Conservation (phyloP, 2,113 vertebrate species). For the Aptenodytes forsteri region DNA sequence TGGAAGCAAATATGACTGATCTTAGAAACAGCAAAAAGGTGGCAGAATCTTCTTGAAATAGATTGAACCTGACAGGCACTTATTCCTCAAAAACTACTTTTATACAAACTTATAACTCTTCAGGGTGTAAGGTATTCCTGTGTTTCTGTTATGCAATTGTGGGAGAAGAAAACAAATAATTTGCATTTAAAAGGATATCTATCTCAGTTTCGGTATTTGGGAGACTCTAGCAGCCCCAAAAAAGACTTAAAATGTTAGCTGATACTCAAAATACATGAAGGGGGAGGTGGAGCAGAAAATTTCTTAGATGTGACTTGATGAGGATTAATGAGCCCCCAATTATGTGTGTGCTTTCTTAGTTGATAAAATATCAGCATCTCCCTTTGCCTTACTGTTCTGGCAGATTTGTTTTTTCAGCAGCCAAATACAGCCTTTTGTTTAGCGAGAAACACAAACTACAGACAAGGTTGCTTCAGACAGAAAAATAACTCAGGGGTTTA, state of each 20-base stretch:
- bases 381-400: background rate
- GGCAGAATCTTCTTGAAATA: background rate
- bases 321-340: background rate
- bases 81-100: background rate
- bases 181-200: background rate
- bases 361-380: slow-evolving; percentile 5
- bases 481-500: background rate
- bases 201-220: background rate
- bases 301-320: slow-evolving; percentile 5
- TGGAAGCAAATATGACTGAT: background rate
- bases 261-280: background rate
- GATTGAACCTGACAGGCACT: background rate
- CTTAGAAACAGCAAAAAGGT: background rate
- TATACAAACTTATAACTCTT: background rate
- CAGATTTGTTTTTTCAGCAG: background rate
- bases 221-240: background rate
- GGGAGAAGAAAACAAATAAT: background rate
- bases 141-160: background rate
- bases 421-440: background rate
- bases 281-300: background rate
- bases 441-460: background rate
- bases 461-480: background rate
- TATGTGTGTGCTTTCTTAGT: background rate
- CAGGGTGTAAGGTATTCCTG: background rate
- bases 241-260: background rate